Evolutionary conservation across 2,113 vertebrate genomes (phyloP), one percentile per base, ranked within the genome.

Genomic region (Stigmatopora nigra): DNA sequence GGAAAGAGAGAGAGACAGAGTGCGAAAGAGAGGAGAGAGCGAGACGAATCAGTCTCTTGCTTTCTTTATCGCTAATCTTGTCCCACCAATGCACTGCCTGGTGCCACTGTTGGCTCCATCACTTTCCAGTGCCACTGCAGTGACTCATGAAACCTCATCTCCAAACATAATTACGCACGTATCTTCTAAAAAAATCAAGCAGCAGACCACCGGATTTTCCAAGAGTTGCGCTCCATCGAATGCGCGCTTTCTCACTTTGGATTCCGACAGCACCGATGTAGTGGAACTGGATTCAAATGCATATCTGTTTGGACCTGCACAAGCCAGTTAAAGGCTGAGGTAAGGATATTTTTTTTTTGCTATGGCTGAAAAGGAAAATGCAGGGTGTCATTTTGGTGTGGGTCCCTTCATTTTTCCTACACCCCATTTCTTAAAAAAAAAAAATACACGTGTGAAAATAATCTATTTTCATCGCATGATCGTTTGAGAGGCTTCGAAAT

Each of bases 1-100:
- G 25, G n/a, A n/a, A 3, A 65, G 78, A 67, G 72, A 66, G 85
- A 66, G 75, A 78, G 77, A 76, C 79, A 64, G 76, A 63, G 69
- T 68, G 77, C n/a, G 52, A 74, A 74, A 78, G 84, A 75, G 80
- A 79, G 25, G 48, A 49, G 48, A 49, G 16, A 49, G 48, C 17
- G 48, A 49, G 48, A n/a, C 16, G 7, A 16, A 41, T 41, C 38
- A 76, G 1, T 84, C 83, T 82, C 88, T 88, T 78, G 87, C 89
- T 90, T 87, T 89, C 88, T 91, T 83, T 78, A 78, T 76, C 88
- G 78, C 88, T 90, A 89, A 91, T 90, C 84, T 84, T 73, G 63
- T 80, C 79, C 91, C 90, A 78, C 77, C 87, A 74, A 66, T 73
- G 62, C 86, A 67, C 78, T 79, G 74, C 51, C 76, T 82, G 78